Evolutionary conservation across 64 coral and sea anemone genomes (phyloP).

Genomic region (Porites lutea): DNA sequence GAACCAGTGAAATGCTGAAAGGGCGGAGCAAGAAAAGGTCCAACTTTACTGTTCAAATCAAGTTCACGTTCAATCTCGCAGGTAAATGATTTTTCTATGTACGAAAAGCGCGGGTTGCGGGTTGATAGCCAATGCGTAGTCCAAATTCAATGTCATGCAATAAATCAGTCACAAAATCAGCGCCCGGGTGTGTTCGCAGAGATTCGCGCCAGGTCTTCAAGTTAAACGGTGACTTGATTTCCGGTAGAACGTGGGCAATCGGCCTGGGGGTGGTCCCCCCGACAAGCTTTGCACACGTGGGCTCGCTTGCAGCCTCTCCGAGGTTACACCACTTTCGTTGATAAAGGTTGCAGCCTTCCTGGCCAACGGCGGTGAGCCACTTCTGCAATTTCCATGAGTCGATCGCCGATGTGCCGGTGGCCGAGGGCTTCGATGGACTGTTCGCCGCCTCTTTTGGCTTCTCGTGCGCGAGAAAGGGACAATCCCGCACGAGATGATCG

Average conservation of each 20-base stretch:
- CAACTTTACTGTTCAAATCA: conserved; percentile 18
- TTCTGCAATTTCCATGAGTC: conserved; percentile 48
- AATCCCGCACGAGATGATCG: conserved; percentile 23
- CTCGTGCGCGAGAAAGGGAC: conserved; percentile 41
- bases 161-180: conserved; percentile 25
- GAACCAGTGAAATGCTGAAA: conserved; percentile 40
- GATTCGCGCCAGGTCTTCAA: conserved; percentile 3
- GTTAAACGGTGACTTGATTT: conserved; percentile 10
- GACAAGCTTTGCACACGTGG: conserved; percentile 50
- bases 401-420: neutral
- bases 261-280: conserved; percentile 36
- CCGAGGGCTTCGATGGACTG: neutral
- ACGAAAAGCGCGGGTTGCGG: neutral
- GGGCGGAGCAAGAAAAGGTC: conserved; percentile 52
- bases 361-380: conserved; percentile 3
- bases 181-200: conserved; percentile 28
- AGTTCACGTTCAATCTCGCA: conserved; percentile 25
- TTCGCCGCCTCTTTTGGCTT: conserved; percentile 14
- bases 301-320: conserved; percentile 25
- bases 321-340: conserved; percentile 33
- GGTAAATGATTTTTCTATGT: conserved; percentile 18
- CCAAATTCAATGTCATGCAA: conserved; percentile 54
- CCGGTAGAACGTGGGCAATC: conserved; percentile 28
- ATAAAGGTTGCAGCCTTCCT: conserved; percentile 55
- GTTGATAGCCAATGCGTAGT: conserved; percentile 29